Percentiles rank a stretch among this genome's conserved stretches.
These are phyloP conservation scores for Morone saxatilis DNA, from an alignment of 2,113 vertebrate genomes.

Conservation along the genomic window DNA sequence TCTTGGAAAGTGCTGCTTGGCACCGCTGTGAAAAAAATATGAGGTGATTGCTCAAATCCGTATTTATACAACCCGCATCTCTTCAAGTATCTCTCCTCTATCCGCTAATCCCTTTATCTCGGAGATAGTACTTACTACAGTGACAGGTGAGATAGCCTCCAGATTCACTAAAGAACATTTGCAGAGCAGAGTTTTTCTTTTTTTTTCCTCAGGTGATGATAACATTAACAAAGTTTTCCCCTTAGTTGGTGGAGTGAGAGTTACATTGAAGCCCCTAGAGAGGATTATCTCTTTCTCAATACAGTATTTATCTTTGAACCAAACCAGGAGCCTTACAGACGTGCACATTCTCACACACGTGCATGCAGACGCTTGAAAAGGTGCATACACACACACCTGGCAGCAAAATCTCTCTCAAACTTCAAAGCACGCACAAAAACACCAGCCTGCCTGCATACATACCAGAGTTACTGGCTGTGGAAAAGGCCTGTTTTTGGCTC, in stretches of 20 bases:
- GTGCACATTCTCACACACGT: slow-evolving; percentile 7
- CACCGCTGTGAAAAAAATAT: not conserved
- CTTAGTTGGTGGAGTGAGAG: slow-evolving; percentile 28
- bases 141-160: slow-evolving; percentile 57
- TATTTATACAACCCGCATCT: slow-evolving; percentile 49
- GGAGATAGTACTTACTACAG: slow-evolving; percentile 30
- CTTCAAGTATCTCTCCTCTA: slow-evolving; percentile 48
- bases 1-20: not conserved
- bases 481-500: slow-evolving; percentile 51
- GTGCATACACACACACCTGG: slow-evolving; percentile 23
- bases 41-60: slow-evolving; percentile 35
- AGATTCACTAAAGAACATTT: slow-evolving; percentile 43
- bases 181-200: not conserved
- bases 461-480: slow-evolving; percentile 22
- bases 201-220: slow-evolving; percentile 14
- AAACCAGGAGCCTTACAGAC: slow-evolving; percentile 36
- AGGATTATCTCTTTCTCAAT: slow-evolving; percentile 59
- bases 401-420: slow-evolving; percentile 35
- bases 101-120: slow-evolving; percentile 60
- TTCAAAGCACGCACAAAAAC: slow-evolving; percentile 44
- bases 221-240: slow-evolving; percentile 60
- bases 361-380: slow-evolving; percentile 5
- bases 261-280: slow-evolving; percentile 21
- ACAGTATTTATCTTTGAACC: slow-evolving; percentile 52
- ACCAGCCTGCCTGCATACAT: not conserved